phyloP scores from a whole-genome alignment of 1,140 invertebrate species.

The Glomeris maerens region DNA sequence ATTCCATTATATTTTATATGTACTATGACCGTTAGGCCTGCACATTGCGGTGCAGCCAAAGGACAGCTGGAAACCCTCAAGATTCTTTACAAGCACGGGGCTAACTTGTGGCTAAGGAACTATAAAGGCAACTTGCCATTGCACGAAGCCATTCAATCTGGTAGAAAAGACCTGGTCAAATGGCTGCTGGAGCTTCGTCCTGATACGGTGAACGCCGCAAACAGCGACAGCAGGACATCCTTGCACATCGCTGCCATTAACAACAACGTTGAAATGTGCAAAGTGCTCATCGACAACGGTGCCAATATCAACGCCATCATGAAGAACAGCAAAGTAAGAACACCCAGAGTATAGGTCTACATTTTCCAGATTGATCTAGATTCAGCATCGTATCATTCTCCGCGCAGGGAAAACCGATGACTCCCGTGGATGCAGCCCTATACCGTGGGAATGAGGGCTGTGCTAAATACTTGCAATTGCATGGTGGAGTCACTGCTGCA shows the following conservation, averaged over 20 bases:
- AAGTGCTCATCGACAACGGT: slow-evolving; percentile 63
- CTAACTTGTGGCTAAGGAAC: slow-evolving; percentile 83
- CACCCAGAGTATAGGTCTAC: slow-evolving; percentile 10
- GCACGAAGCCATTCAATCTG: slow-evolving; percentile 87
- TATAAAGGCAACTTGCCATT: slow-evolving; percentile 77
- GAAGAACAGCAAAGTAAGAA: slow-evolving; percentile 47
- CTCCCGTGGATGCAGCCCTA: slow-evolving; percentile 77
- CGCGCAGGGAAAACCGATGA: slow-evolving; percentile 54
- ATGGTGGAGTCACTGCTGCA: slow-evolving; percentile 64
- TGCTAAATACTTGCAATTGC: slow-evolving; percentile 81
- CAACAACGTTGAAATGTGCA: slow-evolving; percentile 88
- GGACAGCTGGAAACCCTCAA: slow-evolving; percentile 77
- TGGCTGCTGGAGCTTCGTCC: slow-evolving; percentile 72
- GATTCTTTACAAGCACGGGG: slow-evolving; percentile 58
- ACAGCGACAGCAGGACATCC: slow-evolving; percentile 80
- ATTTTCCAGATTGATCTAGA: not conserved
- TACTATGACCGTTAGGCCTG: too few species aligned
- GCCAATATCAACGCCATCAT: slow-evolving; percentile 69
- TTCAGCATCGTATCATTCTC: slow-evolving; percentile 9
- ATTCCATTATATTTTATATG: too few species aligned
- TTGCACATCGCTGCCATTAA: slow-evolving; percentile 87
- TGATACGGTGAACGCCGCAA: slow-evolving; percentile 69
- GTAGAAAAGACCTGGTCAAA: slow-evolving; percentile 42
- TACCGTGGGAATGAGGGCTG: slow-evolving; percentile 69
- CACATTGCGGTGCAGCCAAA: slow-evolving; percentile 84